Base-by-base conservation (phyloP, 2,888 invertebrate species). In the Dryomyza anilis region DNA sequence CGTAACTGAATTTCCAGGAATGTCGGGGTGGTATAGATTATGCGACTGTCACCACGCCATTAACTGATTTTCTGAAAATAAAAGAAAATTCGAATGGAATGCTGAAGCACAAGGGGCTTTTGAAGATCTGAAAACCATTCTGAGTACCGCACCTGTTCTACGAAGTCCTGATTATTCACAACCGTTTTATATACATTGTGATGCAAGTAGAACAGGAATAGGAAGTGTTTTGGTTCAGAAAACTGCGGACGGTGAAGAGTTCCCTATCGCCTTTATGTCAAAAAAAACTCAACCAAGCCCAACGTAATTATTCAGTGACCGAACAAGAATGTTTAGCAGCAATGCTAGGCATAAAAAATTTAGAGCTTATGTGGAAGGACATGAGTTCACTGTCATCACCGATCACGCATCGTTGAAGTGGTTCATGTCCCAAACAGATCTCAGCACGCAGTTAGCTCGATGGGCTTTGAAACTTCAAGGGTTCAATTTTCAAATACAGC, bases 321-420 rank as follows among this genome's bases (percentile, higher is more conserved):
- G 66, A 69, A 57, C 63, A 66, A 23, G 66, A 67, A 36, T 69
- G 66, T 39, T 57, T 64, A n/a, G 66, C 69, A 10, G 70, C 68
- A 7, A 56, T 69, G 39, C 19, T 65, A 6, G 64, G 62, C 43
- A 65, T 67, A 0, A 46, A 67, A 67, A 56, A 43, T 68, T 68
- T 27, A n/a, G 66, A 29, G 33, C 68, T 4, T 69, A 69, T 46
- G 60, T 69, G 5, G 68, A 68, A 50, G 73, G 73, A 3, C 53
- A 60, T 14, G 50, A 14, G 5, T 58, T 57, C 27, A 25, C 36
- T 10, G 23, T 12, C 19, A 14, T n/a, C n/a, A n/a, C n/a, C n/a
- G n/a, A n/a, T 45, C 63, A n/a, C n/a, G n/a, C n/a, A n/a, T n/a
- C n/a, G n/a, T n/a, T n/a, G n/a, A n/a, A n/a, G n/a, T n/a, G n/a